These are phyloP conservation scores for Hypothenemus hampei DNA, from an alignment of 1,140 invertebrate genomes.

Conservation along the genomic window DNA sequence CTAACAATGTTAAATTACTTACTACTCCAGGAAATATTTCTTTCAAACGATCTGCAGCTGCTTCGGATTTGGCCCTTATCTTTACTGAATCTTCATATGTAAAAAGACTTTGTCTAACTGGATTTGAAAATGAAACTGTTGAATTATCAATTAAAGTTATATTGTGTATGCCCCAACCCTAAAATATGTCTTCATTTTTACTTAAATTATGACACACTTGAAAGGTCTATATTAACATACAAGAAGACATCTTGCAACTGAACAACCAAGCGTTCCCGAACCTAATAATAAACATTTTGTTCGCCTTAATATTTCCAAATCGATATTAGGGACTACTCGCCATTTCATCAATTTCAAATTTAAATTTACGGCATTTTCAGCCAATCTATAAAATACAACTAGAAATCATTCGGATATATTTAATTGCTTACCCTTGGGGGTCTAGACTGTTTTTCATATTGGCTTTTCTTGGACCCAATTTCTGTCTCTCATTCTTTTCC, in stretches of 20 bases:
- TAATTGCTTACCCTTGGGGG: slow-evolving; percentile 63
- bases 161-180: slow-evolving; percentile 92
- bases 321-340: slow-evolving; percentile 84
- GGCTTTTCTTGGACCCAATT: slow-evolving; percentile 78
- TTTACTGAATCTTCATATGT: slow-evolving; percentile 80
- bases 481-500: slow-evolving; percentile 83
- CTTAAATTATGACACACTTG: slow-evolving; percentile 13
- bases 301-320: slow-evolving; percentile 75
- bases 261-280: slow-evolving; percentile 94
- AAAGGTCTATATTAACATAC: slow-evolving; percentile 52
- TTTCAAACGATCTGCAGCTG: slow-evolving; percentile 77
- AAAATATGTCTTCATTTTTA: slow-evolving; percentile 30
- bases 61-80: slow-evolving; percentile 72
- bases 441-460: slow-evolving; percentile 84
- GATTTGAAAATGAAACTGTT: slow-evolving; percentile 93
- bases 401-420: background rate
- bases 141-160: slow-evolving; percentile 93
- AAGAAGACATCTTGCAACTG: slow-evolving; percentile 85
- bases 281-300: slow-evolving; percentile 90
- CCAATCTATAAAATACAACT: slow-evolving; percentile 56
- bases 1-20: slow-evolving; percentile 37
- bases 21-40: slow-evolving; percentile 84
- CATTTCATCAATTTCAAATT: slow-evolving; percentile 98
- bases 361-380: slow-evolving; percentile 82
- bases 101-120: slow-evolving; percentile 90